Evolutionary conservation across 2,113 vertebrate species (phyloP).

Genomic region (Neomonachus schauinslandi): DNA sequence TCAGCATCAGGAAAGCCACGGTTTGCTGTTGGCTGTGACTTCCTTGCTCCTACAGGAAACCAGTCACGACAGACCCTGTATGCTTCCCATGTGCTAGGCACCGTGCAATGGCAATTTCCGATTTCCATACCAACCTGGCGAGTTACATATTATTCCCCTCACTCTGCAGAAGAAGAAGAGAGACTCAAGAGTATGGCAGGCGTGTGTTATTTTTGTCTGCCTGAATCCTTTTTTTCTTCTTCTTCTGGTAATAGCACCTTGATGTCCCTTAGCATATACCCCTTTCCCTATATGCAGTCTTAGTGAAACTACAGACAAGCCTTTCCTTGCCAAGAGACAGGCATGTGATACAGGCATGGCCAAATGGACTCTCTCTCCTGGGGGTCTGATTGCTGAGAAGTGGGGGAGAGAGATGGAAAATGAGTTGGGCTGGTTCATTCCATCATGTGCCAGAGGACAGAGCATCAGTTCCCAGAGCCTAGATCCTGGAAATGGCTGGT

Average conservation of each 20-base stretch:
- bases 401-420: not conserved
- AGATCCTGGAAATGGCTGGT: rapidly evolving
- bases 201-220: not conserved
- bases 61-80: not conserved
- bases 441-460: not conserved
- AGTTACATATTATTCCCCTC: rapidly evolving
- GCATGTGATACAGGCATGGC: not conserved
- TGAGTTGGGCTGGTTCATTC: not conserved
- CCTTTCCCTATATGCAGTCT: not conserved
- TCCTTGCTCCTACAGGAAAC: not conserved
- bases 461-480: not conserved
- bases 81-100: too few relatives aligned
- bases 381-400: not conserved
- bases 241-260: not conserved
- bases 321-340: not conserved
- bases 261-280: not conserved
- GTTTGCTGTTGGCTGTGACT: not conserved
- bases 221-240: not conserved
- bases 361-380: not conserved
- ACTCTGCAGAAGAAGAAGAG: not conserved
- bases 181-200: not conserved
- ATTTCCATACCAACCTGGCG: too few relatives aligned
- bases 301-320: too few relatives aligned
- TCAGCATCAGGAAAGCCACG: not conserved
- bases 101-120: not conserved